A percentile compares a stretch with the other conserved stretches of the same genome.
These are phyloP conservation scores for Ptychadena robeensis DNA, from an alignment of 2,797 vertebrate genomes.

Conservation along the genomic window DNA sequence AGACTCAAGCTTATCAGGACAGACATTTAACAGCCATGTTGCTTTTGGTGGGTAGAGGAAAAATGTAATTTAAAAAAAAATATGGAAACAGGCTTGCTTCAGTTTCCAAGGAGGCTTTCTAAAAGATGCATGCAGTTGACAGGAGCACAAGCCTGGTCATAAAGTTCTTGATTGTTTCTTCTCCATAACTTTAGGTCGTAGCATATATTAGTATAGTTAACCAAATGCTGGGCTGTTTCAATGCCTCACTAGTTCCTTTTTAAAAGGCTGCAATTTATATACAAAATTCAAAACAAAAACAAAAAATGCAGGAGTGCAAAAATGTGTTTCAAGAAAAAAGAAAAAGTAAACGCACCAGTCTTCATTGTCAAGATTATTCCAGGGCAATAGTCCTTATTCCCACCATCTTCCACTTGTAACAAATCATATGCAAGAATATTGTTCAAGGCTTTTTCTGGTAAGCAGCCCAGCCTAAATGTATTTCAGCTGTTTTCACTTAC, in stretches of 20 bases:
- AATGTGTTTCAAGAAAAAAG: slow-evolving; percentile 77
- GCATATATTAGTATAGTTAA: slow-evolving; percentile 66
- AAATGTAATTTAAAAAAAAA: too few relatives aligned
- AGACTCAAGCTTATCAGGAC: slow-evolving; percentile 56
- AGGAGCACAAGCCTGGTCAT: slow-evolving; percentile 56
- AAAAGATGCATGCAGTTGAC: slow-evolving; percentile 65
- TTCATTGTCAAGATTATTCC: slow-evolving; percentile 81
- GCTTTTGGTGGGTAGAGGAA: slow-evolving; percentile 66
- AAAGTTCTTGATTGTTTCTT: slow-evolving; percentile 66
- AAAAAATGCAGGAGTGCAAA: slow-evolving; percentile 79
- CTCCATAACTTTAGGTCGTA: slow-evolving; percentile 65
- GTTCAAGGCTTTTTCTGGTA: slow-evolving; percentile 29
- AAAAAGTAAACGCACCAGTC: slow-evolving; percentile 79
- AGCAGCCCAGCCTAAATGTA: slow-evolving; percentile 11
- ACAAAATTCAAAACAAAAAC: slow-evolving; percentile 65
- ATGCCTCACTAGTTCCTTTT: slow-evolving; percentile 72
- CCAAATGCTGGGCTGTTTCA: slow-evolving; percentile 71
- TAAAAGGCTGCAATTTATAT: slow-evolving; percentile 72
- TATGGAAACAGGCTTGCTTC: too few relatives aligned
- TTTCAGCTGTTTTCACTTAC: background rate
- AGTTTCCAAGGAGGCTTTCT: slow-evolving; percentile 66
- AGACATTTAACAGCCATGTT: slow-evolving; percentile 64
- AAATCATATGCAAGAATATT: slow-evolving; percentile 18
- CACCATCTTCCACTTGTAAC: slow-evolving; percentile 24
- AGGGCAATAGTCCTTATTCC: slow-evolving; percentile 71